Percentiles rank a stretch among this genome's conserved stretches.
Evolutionary conservation across 1,140 invertebrate genomes (phyloP).

Genomic region (Papilio xuthus): DNA sequence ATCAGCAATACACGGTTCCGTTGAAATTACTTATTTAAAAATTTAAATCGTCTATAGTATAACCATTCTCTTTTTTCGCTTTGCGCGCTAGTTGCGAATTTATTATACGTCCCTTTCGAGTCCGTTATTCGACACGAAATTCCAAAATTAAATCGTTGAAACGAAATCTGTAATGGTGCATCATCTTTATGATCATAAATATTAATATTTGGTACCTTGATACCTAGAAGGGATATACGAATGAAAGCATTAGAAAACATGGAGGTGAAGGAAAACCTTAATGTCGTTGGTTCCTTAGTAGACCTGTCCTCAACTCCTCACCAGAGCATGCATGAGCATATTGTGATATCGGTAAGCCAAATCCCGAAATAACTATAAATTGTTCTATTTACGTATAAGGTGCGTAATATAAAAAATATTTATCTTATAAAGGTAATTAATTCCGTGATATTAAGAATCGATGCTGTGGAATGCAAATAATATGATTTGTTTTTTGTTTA

Average conservation of each 20-base stretch:
- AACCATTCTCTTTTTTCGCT: no score
- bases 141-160: no score
- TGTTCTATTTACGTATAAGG: not conserved
- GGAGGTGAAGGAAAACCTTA: not conserved
- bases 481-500: not conserved
- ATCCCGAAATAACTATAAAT: not conserved
- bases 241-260: not conserved
- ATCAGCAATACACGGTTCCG: not conserved
- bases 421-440: not conserved
- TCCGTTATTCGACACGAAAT: not conserved
- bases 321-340: no score
- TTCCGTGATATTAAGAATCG: slow-evolving; percentile 13
- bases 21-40: not conserved
- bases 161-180: not conserved
- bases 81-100: not conserved
- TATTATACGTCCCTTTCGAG: not conserved
- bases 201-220: not conserved
- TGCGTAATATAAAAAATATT: slow-evolving; percentile 8
- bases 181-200: not conserved
- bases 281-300: not conserved
- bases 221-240: no score
- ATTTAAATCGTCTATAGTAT: no score
- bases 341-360: not conserved
- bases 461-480: not conserved
- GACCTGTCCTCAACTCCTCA: no score